A percentile compares a stretch with the other conserved stretches of the same genome.
phyloP scores from a whole-genome alignment of 2,888 invertebrate genomes.

The Caradrina clavipalpis region DNA sequence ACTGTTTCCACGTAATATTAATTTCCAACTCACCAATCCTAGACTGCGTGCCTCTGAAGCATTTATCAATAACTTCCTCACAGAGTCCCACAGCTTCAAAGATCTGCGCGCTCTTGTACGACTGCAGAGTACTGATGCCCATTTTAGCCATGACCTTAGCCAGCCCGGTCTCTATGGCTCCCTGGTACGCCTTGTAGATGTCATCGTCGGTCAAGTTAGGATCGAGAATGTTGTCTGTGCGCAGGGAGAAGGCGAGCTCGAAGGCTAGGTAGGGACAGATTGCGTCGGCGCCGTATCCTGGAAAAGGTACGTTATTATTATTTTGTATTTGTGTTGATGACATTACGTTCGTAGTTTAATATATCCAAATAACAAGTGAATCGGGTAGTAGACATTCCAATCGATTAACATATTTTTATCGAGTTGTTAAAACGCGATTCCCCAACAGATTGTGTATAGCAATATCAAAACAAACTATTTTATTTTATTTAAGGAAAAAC shows the following conservation, averaged over 20 bases:
- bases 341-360: too few species aligned
- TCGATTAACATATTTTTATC: too few species aligned
- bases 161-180: slow-evolving; percentile 96
- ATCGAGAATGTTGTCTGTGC: slow-evolving; percentile 96
- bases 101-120: slow-evolving; percentile 99
- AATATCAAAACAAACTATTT: too few species aligned
- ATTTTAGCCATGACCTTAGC: slow-evolving; percentile 98
- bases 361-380: too few species aligned
- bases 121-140: slow-evolving; percentile 99
- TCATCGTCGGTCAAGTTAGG: slow-evolving; percentile 94
- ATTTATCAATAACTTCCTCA: slow-evolving; percentile 97
- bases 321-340: neutral
- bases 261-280: slow-evolving; percentile 99
- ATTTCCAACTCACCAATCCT: slow-evolving; percentile 88
- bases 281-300: slow-evolving; percentile 98
- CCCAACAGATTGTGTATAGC: too few species aligned
- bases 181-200: slow-evolving; percentile 96
- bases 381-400: too few species aligned
- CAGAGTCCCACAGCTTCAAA: slow-evolving; percentile 99
- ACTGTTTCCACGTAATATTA: neutral
- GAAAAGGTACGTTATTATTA: neutral
- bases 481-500: too few species aligned
- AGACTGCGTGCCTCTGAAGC: slow-evolving; percentile 95
- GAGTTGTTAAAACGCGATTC: too few species aligned
- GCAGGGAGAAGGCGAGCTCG: slow-evolving; percentile 96